These are phyloP conservation scores for Sebastes elongatus DNA, from an alignment of 2,797 vertebrate genomes.

Conservation along the genomic window DNA sequence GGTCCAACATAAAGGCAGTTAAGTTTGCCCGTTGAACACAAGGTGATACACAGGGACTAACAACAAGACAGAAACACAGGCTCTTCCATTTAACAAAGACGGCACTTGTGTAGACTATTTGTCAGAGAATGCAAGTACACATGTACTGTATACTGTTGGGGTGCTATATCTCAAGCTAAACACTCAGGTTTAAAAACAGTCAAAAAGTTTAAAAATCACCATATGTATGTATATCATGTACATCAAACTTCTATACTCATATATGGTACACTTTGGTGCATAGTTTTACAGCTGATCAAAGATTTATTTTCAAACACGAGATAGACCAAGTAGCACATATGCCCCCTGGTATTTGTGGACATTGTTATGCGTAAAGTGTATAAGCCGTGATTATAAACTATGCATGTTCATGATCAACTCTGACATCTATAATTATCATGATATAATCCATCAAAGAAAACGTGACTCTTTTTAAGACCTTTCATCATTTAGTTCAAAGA, in stretches of 20 bases:
- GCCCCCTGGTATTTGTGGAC: slow-evolving; percentile 26
- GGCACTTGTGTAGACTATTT: neutral
- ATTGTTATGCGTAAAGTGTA: slow-evolving; percentile 45
- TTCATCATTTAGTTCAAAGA: slow-evolving; percentile 77
- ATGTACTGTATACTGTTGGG: neutral
- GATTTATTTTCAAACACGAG: slow-evolving; percentile 7
- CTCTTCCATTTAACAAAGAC: neutral
- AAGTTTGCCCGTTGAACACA: neutral
- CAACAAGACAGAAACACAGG: neutral
- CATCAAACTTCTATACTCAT: neutral
- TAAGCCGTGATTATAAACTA: slow-evolving; percentile 52
- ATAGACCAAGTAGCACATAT: neutral
- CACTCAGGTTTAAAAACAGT: neutral
- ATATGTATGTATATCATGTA: neutral
- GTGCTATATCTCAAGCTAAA: neutral
- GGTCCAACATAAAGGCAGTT: slow-evolving; percentile 4
- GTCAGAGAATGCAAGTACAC: neutral
- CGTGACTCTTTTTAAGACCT: slow-evolving; percentile 63
- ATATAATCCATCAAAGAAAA: slow-evolving; percentile 75
- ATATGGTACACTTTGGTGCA: neutral
- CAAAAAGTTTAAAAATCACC: neutral
- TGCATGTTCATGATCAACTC: slow-evolving; percentile 57
- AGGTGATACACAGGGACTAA: neutral
- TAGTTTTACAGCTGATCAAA: slow-evolving; percentile 40
- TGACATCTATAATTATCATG: slow-evolving; percentile 69